These are phyloP conservation scores for Orthosia incerta DNA, from an alignment of 2,888 invertebrate genomes.

Conservation along the genomic window DNA sequence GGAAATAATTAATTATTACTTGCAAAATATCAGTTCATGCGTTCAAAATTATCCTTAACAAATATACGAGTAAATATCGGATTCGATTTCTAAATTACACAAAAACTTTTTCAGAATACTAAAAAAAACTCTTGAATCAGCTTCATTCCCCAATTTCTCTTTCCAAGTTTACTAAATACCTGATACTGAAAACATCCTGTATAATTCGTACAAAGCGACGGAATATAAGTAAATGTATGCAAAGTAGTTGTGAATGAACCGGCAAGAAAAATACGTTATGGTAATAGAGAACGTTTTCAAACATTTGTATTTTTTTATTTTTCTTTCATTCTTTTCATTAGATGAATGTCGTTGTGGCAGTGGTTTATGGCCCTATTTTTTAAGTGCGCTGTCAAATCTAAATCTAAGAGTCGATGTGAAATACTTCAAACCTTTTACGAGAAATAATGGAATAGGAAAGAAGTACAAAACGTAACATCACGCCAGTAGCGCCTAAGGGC, in stretches of 20 bases:
- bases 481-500: too few relatives aligned
- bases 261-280: constrained; percentile 42
- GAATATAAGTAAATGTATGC: constrained; percentile 42
- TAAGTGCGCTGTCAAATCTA: neutral
- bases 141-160: too few relatives aligned
- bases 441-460: neutral
- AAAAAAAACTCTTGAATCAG: too few relatives aligned
- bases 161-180: neutral
- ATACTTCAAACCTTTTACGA: neutral
- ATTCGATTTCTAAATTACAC: too few relatives aligned
- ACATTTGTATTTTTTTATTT: constrained; percentile 14
- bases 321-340: constrained; percentile 24
- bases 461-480: neutral
- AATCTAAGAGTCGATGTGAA: too few relatives aligned
- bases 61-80: too few relatives aligned
- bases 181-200: neutral
- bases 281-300: constrained; percentile 34
- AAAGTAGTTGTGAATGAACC: constrained; percentile 43
- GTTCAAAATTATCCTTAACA: too few relatives aligned
- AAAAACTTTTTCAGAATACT: too few relatives aligned
- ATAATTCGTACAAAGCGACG: neutral
- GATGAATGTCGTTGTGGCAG: neutral
- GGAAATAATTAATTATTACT: neutral
- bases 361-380: neutral
- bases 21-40: too few relatives aligned